Evolutionary conservation across 2,113 vertebrate species (phyloP).

Genomic region (Philantomba maxwellii): DNA sequence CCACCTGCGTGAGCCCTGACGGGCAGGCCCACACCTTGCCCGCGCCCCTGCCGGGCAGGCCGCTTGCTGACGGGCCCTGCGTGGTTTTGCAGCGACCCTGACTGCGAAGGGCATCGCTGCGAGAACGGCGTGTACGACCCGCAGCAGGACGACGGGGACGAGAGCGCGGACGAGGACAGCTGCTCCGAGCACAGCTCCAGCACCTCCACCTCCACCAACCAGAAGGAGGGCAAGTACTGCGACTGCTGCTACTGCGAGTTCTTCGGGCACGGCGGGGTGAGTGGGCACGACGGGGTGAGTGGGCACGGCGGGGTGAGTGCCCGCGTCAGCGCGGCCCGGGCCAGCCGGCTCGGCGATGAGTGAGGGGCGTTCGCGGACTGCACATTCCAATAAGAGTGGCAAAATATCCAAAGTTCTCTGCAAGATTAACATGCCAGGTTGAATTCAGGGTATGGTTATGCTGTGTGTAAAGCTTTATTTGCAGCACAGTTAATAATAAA

Average conservation of each 20-base stretch:
- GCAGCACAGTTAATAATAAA: accelerated
- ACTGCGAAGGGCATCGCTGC: conserved; percentile 96
- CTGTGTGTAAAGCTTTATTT: accelerated
- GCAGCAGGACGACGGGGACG: conserved; percentile 92
- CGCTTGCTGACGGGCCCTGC: not conserved
- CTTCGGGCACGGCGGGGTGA: conserved; percentile 98
- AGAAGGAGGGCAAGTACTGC: conserved; percentile 99
- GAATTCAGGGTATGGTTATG: accelerated
- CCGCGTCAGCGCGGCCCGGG: accelerated
- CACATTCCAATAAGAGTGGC: accelerated
- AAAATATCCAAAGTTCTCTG: accelerated
- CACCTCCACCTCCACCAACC: conserved; percentile 99
- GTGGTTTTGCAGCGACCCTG: conserved; percentile 87
- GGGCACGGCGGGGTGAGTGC: not conserved
- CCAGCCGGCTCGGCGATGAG: accelerated
- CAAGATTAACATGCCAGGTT: accelerated
- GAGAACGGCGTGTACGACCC: conserved; percentile 91
- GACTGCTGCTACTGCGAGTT: conserved; percentile 99
- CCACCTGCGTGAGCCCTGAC: accelerated
- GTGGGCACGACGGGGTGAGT: conserved; percentile 9
- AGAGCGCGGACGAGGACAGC: conserved; percentile 97
- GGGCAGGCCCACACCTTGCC: not conserved
- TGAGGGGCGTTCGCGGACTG: accelerated
- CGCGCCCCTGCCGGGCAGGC: not conserved
- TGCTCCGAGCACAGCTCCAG: conserved; percentile 98